Evolutionary conservation across 2,888 invertebrate genomes (phyloP).

Genomic region (Drosophila maculinotata): DNA sequence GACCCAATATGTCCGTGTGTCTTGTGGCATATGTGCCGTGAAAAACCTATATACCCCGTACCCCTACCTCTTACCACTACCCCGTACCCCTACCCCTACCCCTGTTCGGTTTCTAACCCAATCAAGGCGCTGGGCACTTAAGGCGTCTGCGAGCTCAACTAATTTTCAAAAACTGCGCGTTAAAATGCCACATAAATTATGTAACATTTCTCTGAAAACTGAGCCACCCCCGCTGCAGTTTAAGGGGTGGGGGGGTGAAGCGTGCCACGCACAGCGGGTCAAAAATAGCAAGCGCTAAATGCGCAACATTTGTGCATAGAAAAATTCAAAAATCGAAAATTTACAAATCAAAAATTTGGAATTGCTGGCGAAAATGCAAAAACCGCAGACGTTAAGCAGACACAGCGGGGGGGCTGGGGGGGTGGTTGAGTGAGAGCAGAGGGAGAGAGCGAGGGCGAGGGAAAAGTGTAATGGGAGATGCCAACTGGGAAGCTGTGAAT

Average conservation of each 20-base stretch:
- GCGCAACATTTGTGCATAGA: constrained; percentile 38
- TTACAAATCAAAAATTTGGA: constrained; percentile 25
- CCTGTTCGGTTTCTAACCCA: constrained; percentile 20
- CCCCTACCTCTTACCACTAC: background rate
- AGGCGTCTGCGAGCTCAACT: constrained; percentile 49
- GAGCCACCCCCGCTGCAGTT: constrained; percentile 47
- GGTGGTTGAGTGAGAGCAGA: background rate
- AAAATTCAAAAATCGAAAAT: constrained; percentile 24
- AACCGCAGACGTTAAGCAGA: constrained; percentile 46
- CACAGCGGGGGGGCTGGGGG: constrained; percentile 19
- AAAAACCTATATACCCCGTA: background rate
- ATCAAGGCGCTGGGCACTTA: constrained; percentile 53
- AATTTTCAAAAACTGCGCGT: constrained; percentile 66
- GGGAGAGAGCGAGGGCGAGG: background rate
- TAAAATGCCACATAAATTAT: constrained; percentile 80
- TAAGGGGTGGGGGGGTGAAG: constrained; percentile 9
- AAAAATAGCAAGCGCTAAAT: constrained; percentile 30
- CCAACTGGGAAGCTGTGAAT: constrained; percentile 8
- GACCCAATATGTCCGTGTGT: constrained; percentile 22
- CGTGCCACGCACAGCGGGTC: constrained; percentile 54
- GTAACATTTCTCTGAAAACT: constrained; percentile 43
- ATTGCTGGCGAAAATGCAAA: constrained; percentile 47
- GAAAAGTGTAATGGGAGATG: constrained; percentile 13
- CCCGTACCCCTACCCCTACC: constrained; percentile 1
- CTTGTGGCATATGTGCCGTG: constrained; percentile 56